phyloP scores from a whole-genome alignment of 1,140 invertebrate genomes.

The Teleopsis dalmanni region DNA sequence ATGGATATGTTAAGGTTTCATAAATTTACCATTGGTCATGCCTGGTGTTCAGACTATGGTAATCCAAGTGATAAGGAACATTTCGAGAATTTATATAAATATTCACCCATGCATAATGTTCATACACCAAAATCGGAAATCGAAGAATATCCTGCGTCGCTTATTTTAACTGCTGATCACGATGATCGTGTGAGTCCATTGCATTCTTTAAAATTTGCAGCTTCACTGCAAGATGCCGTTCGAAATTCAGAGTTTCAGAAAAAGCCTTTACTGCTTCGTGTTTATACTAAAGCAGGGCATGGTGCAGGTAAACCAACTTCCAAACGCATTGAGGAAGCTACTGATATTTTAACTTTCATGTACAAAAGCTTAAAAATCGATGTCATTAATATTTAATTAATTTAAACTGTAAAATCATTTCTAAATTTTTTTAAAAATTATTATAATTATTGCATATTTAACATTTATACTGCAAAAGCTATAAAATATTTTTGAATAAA shows the following conservation, averaged over 20 bases:
- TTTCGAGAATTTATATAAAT: slow-evolving; percentile 83
- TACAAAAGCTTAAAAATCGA: slow-evolving; percentile 60
- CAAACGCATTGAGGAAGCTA: slow-evolving; percentile 72
- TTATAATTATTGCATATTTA: too few relatives aligned
- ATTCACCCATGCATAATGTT: slow-evolving; percentile 94
- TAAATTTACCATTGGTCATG: slow-evolving; percentile 96
- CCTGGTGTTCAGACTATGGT: slow-evolving; percentile 95
- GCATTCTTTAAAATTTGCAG: slow-evolving; percentile 92
- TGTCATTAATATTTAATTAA: slow-evolving; percentile 29
- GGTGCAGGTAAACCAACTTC: slow-evolving; percentile 90
- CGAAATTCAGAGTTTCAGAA: slow-evolving; percentile 57
- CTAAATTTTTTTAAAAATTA: too few relatives aligned
- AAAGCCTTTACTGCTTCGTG: slow-evolving; percentile 81
- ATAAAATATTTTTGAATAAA: too few relatives aligned
- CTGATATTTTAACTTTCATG: slow-evolving; percentile 82
- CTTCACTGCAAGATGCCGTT: slow-evolving; percentile 76
- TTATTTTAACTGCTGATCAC: slow-evolving; percentile 93
- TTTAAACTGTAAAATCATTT: too few relatives aligned
- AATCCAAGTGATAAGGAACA: slow-evolving; percentile 80
- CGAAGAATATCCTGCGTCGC: slow-evolving; percentile 79
- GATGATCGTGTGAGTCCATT: slow-evolving; percentile 95
- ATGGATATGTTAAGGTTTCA: slow-evolving; percentile 96
- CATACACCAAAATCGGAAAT: slow-evolving; percentile 50
- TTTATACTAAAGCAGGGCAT: slow-evolving; percentile 95
- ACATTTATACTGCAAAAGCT: too few relatives aligned